These are phyloP conservation scores for Alouatta palliata DNA, from an alignment of 2,113 vertebrate species.

Conservation along the genomic window DNA sequence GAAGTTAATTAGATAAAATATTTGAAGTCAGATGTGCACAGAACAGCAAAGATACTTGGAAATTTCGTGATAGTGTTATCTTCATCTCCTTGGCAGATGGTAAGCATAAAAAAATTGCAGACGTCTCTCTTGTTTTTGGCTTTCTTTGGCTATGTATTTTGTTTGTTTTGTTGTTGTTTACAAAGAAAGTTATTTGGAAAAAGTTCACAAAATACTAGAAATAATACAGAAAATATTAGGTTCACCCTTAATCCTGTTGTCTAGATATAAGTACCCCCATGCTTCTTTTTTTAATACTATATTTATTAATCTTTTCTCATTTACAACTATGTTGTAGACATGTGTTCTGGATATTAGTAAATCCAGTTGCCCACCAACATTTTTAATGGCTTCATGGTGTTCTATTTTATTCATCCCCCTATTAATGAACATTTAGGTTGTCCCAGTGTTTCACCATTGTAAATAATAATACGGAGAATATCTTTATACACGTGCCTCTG, in stretches of 20 bases:
- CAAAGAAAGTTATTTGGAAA: slow-evolving; percentile 8
- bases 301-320: not conserved
- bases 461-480: not conserved
- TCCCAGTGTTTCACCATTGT: not conserved
- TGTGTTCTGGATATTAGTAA: not conserved
- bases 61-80: not conserved
- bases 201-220: not conserved
- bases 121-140: not conserved
- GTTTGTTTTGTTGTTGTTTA: not conserved
- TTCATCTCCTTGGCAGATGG: not conserved
- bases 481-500: not conserved
- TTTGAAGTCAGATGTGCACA: slow-evolving; percentile 4
- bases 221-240: not conserved
- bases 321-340: not conserved
- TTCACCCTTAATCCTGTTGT: not conserved
- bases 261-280: not conserved
- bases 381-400: not conserved
- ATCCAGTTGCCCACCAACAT: not conserved
- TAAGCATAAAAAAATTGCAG: not conserved
- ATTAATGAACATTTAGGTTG: not conserved
- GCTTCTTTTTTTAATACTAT: not conserved
- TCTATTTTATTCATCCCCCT: not conserved
- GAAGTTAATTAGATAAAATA: slow-evolving; percentile 33
- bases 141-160: not conserved
- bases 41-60: not conserved